A percentile compares a stretch with the other conserved stretches of the same genome.
phyloP scores from a whole-genome alignment of 1,140 invertebrate species.

The Liolophura sinensis region DNA sequence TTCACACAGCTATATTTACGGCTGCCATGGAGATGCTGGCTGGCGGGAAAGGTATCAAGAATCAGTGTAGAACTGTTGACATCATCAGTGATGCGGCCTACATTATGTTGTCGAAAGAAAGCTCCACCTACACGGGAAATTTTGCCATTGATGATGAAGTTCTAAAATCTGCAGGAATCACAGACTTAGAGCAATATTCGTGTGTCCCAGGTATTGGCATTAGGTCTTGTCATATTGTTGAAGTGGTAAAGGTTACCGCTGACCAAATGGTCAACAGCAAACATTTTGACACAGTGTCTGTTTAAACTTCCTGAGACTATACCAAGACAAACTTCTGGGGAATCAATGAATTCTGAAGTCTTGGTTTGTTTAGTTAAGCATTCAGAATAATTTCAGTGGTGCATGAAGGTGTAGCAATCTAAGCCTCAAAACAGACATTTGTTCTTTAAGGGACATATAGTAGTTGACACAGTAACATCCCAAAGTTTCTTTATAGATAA shows the following conservation, averaged over 20 bases:
- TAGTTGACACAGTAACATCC: too few species aligned
- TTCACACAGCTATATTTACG: conserved; percentile 81
- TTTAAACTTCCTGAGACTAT: too few species aligned
- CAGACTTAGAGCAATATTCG: conserved; percentile 84
- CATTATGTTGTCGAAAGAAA: conserved; percentile 79
- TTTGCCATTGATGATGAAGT: conserved; percentile 95
- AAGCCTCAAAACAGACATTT: too few species aligned
- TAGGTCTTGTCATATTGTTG: neutral
- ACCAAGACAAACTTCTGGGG: too few species aligned
- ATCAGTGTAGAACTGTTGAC: conserved; percentile 77
- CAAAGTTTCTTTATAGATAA: too few species aligned
- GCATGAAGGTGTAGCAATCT: too few species aligned
- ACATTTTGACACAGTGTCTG: too few species aligned
- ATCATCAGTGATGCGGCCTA: conserved; percentile 96
- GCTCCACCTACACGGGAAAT: conserved; percentile 80
- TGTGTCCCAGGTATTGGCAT: conserved; percentile 46
- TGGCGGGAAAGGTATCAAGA: conserved; percentile 68
- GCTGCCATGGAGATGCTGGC: conserved; percentile 96
- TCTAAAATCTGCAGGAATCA: conserved; percentile 76
- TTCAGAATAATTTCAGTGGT: too few species aligned
- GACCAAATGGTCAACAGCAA: neutral
- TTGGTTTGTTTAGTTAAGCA: too few species aligned
- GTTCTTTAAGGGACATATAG: too few species aligned
- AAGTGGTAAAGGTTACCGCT: neutral
- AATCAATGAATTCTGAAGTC: too few species aligned